Evolutionary conservation across 2,888 invertebrate species (phyloP).

Genomic region (Baronia brevicornis): DNA sequence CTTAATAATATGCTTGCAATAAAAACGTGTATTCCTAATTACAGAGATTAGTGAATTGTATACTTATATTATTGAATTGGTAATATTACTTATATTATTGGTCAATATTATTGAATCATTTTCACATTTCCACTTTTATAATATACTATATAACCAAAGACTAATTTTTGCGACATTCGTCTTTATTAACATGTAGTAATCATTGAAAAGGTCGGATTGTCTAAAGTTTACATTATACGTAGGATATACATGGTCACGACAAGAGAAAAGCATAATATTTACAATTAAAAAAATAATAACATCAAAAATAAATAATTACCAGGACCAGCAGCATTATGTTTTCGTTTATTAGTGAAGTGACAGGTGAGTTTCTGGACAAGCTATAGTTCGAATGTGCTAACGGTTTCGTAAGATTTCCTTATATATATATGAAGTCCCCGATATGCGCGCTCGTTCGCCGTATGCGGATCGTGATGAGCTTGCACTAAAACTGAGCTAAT

Average conservation of each 20-base stretch:
- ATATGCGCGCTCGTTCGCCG: slow-evolving; percentile 39
- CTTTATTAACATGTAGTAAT: slow-evolving; percentile 32
- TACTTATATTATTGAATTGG: no score
- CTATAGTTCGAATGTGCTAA: slow-evolving; percentile 64
- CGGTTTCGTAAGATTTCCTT: slow-evolving; percentile 68
- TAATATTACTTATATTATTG: no score
- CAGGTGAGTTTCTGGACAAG: slow-evolving; percentile 66
- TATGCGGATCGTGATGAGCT: slow-evolving; percentile 35
- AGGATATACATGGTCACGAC: no score
- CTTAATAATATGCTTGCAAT: no score
- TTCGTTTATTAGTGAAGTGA: slow-evolving; percentile 35
- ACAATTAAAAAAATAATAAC: slow-evolving; percentile 3
- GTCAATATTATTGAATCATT: slow-evolving; percentile 17
- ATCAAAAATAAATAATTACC: slow-evolving; percentile 39
- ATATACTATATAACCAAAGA: slow-evolving; percentile 26
- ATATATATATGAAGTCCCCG: slow-evolving; percentile 58
- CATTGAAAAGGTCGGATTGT: slow-evolving; percentile 28
- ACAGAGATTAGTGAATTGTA: no score
- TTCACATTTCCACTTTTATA: slow-evolving; percentile 26
- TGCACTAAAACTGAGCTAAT: slow-evolving; percentile 61
- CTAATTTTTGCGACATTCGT: slow-evolving; percentile 34
- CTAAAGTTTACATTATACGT: slow-evolving; percentile 23
- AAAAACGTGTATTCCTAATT: no score
- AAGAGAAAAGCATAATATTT: no score
- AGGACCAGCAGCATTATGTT: slow-evolving; percentile 49